These are phyloP conservation scores for Rapana venosa DNA, from an alignment of 2,888 invertebrate genomes.

Conservation along the genomic window DNA sequence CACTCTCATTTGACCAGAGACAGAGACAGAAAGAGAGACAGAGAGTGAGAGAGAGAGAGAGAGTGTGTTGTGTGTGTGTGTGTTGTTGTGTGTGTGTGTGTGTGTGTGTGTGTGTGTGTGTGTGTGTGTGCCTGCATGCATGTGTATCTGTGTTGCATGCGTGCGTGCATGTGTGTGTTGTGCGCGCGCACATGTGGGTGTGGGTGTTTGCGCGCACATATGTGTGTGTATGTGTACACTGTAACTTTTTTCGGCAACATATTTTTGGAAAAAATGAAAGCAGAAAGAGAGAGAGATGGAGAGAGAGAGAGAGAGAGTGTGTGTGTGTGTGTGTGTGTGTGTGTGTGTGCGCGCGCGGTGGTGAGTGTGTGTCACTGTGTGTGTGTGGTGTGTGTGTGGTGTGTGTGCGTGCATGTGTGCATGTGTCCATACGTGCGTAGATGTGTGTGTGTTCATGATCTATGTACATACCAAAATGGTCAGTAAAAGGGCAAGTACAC, in stretches of 20 bases:
- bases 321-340: no score
- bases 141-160: background rate
- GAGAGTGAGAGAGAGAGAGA: background rate
- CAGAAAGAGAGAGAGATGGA: no score
- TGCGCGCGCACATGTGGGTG: no score
- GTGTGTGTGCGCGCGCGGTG: no score
- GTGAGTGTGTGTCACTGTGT: background rate
- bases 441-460: background rate
- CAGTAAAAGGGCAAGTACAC: background rate
- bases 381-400: background rate
- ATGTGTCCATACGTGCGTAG: background rate
- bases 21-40: slow-evolving; percentile 6
- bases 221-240: no score
- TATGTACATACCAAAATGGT: background rate
- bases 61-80: background rate
- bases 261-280: no score
- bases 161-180: background rate
- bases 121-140: background rate
- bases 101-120: slow-evolving; percentile 8
- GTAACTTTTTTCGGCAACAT: no score
- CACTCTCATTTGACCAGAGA: background rate
- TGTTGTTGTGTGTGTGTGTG: slow-evolving; percentile 11
- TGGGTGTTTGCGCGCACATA: no score
- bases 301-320: no score
- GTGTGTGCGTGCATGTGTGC: background rate